Base-by-base conservation (phyloP, 2,888 invertebrate species). In the Drosophila recens region DNA sequence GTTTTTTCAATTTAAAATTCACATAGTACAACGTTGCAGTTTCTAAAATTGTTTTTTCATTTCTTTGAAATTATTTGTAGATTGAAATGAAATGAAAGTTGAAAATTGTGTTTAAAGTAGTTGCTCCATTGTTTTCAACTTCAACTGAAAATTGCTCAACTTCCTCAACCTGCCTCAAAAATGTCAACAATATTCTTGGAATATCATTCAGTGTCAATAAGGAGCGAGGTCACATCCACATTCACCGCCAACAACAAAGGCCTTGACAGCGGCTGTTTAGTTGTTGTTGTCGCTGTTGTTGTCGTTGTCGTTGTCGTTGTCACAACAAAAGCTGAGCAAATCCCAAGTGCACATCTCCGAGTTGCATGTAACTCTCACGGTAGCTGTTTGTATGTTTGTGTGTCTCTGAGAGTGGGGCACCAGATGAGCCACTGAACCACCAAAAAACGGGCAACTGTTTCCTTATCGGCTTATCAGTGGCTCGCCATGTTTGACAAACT, bases 391-490 rank as follows among this genome's bases (percentile, higher is more conserved):
- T 8, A 8, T 30, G 30, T 30, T 4, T 23, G 38, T 8, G 8
- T 30, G 30, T 8, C 4, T 23, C 8, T 27, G 27, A 8, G 36
- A 30, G 33, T 8, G 10, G 4, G 20, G 13, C 27, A 17, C 20
- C 27, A 30, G 20, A 43, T 17, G 36, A 36, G 23, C 42, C 36
- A 23, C 36, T 46, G 56, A 56, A 40, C 36, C 53, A 51, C 46
- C 43, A 48, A 15, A 15, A 27, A 27, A 65, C 63, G 74, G 62
- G 83, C 82, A 61, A 78, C 75, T 79, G 75, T 72, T 75, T 67
- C 40, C 79, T 86, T 82, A 86, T 82, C 81, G 58, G 67, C 82
- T 87, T 84, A 87, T 82, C 82, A 75, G 70, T 51, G 45, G 65
- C 48, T 53, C 65, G 49, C 56, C 62, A 72, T 80, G 82, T 87